A percentile compares a stretch with the other conserved stretches of the same genome.
Evolutionary conservation across 2,888 invertebrate species (phyloP).

Genomic region (Drosophila tanythrix): DNA sequence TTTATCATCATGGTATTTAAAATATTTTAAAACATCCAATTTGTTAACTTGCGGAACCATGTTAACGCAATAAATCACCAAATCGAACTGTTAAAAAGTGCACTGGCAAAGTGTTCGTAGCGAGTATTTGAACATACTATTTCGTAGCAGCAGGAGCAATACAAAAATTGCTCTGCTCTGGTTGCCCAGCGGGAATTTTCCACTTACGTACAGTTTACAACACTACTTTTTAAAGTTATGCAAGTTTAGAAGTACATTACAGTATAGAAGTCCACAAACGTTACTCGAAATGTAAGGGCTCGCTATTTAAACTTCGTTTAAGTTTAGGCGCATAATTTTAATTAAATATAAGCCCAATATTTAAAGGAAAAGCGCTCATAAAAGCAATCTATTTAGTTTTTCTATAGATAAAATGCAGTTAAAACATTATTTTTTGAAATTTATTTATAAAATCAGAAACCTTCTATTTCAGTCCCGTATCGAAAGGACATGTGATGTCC

Average conservation of each 20-base stretch:
- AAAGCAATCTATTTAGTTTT: too few species aligned
- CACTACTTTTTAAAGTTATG: not conserved
- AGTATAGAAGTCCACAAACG: rapidly evolving
- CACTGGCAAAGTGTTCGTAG: not conserved
- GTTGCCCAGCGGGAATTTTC: not conserved
- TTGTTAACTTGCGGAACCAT: not conserved
- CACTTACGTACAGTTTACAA: not conserved
- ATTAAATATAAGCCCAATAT: too few species aligned
- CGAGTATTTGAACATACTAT: not conserved
- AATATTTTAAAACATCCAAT: not conserved
- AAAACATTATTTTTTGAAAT: too few species aligned
- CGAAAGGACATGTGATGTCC: too few species aligned
- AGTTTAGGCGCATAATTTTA: too few species aligned
- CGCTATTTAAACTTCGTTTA: not conserved
- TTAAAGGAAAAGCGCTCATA: too few species aligned
- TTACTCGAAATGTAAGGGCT: not conserved
- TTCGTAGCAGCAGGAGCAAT: not conserved
- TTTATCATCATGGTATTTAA: not conserved
- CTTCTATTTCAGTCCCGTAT: too few species aligned
- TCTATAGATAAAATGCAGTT: too few species aligned
- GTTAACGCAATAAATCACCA: not conserved
- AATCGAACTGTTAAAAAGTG: not conserved
- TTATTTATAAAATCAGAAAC: too few species aligned
- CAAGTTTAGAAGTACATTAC: not conserved
- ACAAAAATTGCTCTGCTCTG: not conserved